These are phyloP conservation scores for Neomorphus geoffroyi DNA, from an alignment of 2,797 vertebrate species.

Conservation along the genomic window DNA sequence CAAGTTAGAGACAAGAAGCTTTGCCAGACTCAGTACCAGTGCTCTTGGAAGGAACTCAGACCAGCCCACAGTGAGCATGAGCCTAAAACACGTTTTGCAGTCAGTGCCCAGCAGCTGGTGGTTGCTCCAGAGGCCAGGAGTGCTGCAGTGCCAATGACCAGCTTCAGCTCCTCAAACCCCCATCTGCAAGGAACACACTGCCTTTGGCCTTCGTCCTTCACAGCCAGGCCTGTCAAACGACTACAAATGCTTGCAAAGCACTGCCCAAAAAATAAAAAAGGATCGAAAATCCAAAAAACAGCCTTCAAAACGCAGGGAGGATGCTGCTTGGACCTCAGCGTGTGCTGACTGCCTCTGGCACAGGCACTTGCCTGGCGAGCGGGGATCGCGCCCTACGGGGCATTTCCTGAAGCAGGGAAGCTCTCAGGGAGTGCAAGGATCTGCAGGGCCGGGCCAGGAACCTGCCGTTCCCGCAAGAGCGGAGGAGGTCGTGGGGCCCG, in stretches of 20 bases:
- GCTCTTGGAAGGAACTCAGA: too few species aligned
- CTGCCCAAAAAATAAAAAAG: neutral
- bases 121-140: neutral
- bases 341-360: neutral
- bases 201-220: rapidly evolving
- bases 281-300: neutral
- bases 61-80: neutral
- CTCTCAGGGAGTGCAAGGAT: too few species aligned
- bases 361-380: too few species aligned
- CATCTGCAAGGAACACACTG: neutral
- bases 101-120: neutral
- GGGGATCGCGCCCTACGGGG: too few species aligned
- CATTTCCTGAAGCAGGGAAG: too few species aligned
- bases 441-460: too few species aligned
- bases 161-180: neutral
- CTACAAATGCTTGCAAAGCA: too few species aligned
- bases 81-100: neutral
- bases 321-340: rapidly evolving
- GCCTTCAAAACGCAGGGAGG: neutral
- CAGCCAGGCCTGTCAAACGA: too few species aligned
- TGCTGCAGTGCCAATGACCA: neutral
- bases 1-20: too few species aligned
- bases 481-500: too few species aligned
- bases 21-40: too few species aligned
- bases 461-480: too few species aligned